phyloP scores from a whole-genome alignment of 2,113 vertebrate genomes.

The Sorex araneus region DNA sequence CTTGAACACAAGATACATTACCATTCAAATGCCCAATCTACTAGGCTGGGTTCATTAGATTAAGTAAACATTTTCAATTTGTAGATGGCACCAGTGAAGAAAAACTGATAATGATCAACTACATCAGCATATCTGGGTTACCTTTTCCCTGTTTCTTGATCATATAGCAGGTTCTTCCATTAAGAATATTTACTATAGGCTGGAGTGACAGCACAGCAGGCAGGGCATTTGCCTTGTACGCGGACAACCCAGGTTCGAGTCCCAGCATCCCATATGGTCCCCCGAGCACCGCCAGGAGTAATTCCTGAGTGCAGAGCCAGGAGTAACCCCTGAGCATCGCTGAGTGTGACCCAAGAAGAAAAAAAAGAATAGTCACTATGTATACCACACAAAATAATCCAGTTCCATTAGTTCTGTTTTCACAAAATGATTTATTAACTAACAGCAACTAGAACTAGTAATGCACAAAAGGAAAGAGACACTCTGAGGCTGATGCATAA shows the following conservation, averaged over 20 bases:
- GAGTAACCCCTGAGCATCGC: too few species aligned
- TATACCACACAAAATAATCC: slow-evolving; percentile 26
- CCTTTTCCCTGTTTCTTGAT: neutral
- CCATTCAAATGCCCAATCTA: neutral
- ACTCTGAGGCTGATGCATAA: neutral
- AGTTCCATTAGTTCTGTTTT: neutral
- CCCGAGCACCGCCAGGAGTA: too few species aligned
- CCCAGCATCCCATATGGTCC: too few species aligned
- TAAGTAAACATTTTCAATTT: slow-evolving; percentile 38
- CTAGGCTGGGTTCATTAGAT: neutral
- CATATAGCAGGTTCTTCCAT: neutral
- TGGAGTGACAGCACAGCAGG: too few species aligned
- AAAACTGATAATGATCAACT: neutral
- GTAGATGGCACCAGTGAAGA: slow-evolving; percentile 1
- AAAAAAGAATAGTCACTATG: neutral
- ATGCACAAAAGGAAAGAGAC: neutral
- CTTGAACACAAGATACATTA: slow-evolving; percentile 1
- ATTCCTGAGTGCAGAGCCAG: too few species aligned
- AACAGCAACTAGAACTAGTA: neutral
- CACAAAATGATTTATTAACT: neutral
- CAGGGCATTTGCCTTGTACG: too few species aligned
- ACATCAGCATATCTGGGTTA: slow-evolving; percentile 39
- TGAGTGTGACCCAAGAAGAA: too few species aligned
- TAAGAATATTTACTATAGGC: neutral
- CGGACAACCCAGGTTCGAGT: too few species aligned